Evolutionary conservation across 1,140 invertebrate genomes (phyloP), one percentile per base, ranked within the genome.

Genomic region (Drosophila repleta): DNA sequence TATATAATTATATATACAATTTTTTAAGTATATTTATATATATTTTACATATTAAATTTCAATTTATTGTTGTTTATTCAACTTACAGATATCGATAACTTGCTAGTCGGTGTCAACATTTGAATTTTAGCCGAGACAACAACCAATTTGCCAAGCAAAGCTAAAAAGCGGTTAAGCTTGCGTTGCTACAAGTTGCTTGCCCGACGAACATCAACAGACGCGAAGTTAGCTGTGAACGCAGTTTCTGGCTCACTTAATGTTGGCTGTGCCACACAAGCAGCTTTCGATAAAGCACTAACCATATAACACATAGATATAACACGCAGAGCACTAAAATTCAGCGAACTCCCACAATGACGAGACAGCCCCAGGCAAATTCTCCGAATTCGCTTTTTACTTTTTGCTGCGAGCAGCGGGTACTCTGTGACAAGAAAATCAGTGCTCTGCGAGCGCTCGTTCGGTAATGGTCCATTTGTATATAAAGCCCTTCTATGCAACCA

Each of bases 71-170:
- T 24, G 6, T 29, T 29, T 6, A 29, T 29, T 29, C 1, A 29
- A 7, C 26, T 35, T 11, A 0, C 11, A 35, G 10, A 11, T 35
- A 35, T n/a, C 10, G 6, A 37, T 48, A 1, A 13, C 2, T 10
- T 8, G 4, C 2, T 13, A 21, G 37, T 56, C 35, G 58, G 62
- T 53, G 32, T 32, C n/a, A 58, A 10, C 5, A 8, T 3, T 24
- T 39, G 15, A 8, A 4, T 7, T 0, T 52, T 53, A 71, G 62
- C 53, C 0, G 11, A 53, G 62, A 66, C 53, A 53, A 4, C n/a
- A 57, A 66, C 68, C 62, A 13, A 0, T 20, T 0, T n/a, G 7
- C 1, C 0, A 3, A 24, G 11, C 24, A n/a, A 20, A 20, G 8
- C 43, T 26, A 1, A 11, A 26, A 0, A 0, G 26, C 7, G 4